Evolutionary conservation across 2,113 vertebrate species (phyloP), one percentile per base, ranked within the genome.

Genomic region (Anthoscopus minutus): DNA sequence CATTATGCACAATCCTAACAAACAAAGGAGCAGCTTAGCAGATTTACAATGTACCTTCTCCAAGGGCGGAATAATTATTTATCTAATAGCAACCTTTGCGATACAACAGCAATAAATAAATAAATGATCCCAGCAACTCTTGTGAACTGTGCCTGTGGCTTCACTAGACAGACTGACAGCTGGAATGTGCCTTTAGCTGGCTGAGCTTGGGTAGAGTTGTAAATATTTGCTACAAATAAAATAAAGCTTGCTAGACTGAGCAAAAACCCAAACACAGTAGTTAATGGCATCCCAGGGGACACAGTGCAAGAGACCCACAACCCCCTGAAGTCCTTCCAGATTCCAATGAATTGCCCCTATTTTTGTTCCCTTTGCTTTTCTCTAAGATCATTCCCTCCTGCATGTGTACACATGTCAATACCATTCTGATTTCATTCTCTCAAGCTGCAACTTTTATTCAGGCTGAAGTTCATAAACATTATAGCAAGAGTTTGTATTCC

Each of bases 41-140:
- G 77, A 95, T 76, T 77, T 61, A 95, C 88, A 83, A 42, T 25
- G 60, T 77, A 44, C 53, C 91, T 91, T 92, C 80, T 96, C 81
- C 56, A 51, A 93, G 85, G 88, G 76, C 48, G 62, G 77, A 87
- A 93, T 89, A 91, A 95, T 85, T 87, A 94, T 91, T 90, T 92
- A 94, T 81, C 92, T 92, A 92, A 96, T 83, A 72, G 72, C 58
- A 56, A 84, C 73, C 65, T 90, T 58, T 4, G 0, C 67, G 80
- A 90, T 93, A 89, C 89, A 91, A 82, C 86, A 94, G 87, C 84
- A 88, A 45, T 86, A 96, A 96, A 94, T 76, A 93, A 89, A 94
- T 79, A 89, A 91, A 79, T 2, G 18, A 65, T 64, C 40, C 85
- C 82, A 71, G 86, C 35, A 82, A 60, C 35, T 88, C 77, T 50